Conservation (phyloP, 2,113 vertebrate genomes). For the Mobula hypostoma region DNA sequence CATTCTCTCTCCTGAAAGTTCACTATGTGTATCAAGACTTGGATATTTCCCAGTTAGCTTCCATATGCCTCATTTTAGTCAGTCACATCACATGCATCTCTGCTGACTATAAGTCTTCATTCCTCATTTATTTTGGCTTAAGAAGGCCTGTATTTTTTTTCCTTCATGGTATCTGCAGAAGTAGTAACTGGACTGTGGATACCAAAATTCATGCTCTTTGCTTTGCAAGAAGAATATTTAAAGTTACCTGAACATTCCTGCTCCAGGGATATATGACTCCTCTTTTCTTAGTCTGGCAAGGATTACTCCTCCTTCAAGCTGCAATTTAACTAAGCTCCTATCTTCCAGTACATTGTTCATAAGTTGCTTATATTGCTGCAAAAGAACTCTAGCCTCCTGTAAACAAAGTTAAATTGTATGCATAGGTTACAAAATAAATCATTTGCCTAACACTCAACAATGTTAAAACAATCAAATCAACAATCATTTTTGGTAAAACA, state of each 20-base stretch:
- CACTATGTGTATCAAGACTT: no score
- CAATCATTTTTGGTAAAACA: background rate
- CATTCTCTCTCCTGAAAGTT: no score
- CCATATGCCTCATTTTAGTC: no score
- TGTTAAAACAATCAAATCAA: background rate
- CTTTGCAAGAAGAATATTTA: background rate
- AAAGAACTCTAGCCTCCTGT: constrained; percentile 67
- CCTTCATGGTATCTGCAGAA: background rate
- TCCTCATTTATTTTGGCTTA: background rate
- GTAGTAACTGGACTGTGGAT: background rate
- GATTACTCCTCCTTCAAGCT: constrained; percentile 72
- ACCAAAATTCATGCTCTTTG: no score
- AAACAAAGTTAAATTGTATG: background rate
- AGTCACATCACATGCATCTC: background rate
- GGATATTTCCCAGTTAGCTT: no score
- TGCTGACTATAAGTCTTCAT: background rate
- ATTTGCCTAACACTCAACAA: background rate
- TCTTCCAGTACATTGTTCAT: constrained; percentile 77
- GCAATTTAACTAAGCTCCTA: constrained; percentile 64
- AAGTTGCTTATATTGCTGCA: constrained; percentile 57
- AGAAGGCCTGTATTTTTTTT: background rate
- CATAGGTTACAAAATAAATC: background rate
- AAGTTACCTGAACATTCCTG: constrained; percentile 62
- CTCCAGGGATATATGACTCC: constrained; percentile 55
- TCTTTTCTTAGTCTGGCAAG: constrained; percentile 73